Evolutionary conservation across 1,140 invertebrate genomes (phyloP).

Genomic region (Ganaspis sp.): DNA sequence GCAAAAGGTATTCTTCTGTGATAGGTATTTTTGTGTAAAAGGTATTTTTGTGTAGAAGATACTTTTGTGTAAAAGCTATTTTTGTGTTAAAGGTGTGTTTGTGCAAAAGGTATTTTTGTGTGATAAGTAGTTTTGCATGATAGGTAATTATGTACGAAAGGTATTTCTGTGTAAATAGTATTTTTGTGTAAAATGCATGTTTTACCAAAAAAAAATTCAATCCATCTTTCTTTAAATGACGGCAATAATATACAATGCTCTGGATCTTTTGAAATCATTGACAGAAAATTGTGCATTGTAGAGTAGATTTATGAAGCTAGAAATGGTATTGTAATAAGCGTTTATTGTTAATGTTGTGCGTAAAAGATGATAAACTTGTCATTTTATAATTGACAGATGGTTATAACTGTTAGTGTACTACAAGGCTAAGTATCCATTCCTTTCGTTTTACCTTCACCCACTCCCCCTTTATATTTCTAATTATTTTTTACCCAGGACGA

Average conservation of each 20-base stretch:
- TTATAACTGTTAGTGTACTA: not conserved
- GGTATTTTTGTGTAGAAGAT: too few relatives aligned
- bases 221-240: too few relatives aligned
- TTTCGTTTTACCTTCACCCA: constrained; percentile 28
- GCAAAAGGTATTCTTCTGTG: not conserved
- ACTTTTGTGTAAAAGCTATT: not conserved
- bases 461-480: constrained; percentile 8
- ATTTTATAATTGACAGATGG: constrained; percentile 17
- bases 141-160: too few relatives aligned
- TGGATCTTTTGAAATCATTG: too few relatives aligned
- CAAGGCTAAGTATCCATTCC: constrained; percentile 20
- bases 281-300: not conserved
- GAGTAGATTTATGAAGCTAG: not conserved
- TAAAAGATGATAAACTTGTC: not conserved
- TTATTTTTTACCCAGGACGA: constrained; percentile 3
- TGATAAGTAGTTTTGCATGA: too few relatives aligned
- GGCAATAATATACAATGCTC: too few relatives aligned
- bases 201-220: too few relatives aligned
- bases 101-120: too few relatives aligned
- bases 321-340: not conserved
- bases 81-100: too few relatives aligned
- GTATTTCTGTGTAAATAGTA: not conserved
- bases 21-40: too few relatives aligned
- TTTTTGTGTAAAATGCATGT: too few relatives aligned
- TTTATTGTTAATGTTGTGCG: not conserved